phyloP scores from a whole-genome alignment of 2,113 vertebrate species.

The Scatophagus argus region DNA sequence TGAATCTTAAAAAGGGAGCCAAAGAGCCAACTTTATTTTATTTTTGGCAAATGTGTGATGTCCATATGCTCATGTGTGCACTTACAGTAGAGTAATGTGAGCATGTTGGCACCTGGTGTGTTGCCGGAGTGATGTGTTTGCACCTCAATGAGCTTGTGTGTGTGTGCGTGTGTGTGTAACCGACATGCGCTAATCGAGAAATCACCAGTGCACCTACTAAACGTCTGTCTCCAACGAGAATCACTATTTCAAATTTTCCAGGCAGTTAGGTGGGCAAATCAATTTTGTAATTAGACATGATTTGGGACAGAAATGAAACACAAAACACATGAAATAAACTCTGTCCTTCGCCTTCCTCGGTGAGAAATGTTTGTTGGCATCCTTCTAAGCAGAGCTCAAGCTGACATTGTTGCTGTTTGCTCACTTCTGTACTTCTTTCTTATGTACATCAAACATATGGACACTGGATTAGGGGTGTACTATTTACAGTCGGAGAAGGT shows the following conservation, averaged over 20 bases:
- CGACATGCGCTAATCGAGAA: constrained; percentile 56
- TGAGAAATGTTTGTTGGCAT: constrained; percentile 6
- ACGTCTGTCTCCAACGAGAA: constrained; percentile 55
- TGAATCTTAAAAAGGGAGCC: constrained; percentile 41
- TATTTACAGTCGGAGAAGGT: too few species aligned
- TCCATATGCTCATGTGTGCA: constrained; percentile 4
- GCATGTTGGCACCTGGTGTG: constrained; percentile 17
- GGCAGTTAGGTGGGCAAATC: constrained; percentile 72
- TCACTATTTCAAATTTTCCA: constrained; percentile 71
- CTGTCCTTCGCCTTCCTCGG: not conserved
- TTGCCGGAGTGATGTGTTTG: constrained; percentile 46
- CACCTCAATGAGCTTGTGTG: constrained; percentile 8
- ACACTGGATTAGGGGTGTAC: too few species aligned
- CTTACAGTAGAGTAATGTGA: constrained; percentile 17
- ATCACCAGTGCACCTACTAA: constrained; percentile 35
- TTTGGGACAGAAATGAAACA: constrained; percentile 60
- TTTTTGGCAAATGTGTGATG: constrained; percentile 1
- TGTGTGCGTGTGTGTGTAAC: not conserved
- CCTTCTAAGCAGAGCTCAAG: too few species aligned
- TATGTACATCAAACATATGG: too few species aligned
- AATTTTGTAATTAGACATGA: constrained; percentile 68
- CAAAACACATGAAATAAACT: constrained; percentile 40
- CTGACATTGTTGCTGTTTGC: too few species aligned
- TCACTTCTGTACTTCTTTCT: too few species aligned
- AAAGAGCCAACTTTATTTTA: constrained; percentile 12